Evolutionary conservation across 1,140 invertebrate species (phyloP).

Genomic region (Teleogryllus occipitalis): DNA sequence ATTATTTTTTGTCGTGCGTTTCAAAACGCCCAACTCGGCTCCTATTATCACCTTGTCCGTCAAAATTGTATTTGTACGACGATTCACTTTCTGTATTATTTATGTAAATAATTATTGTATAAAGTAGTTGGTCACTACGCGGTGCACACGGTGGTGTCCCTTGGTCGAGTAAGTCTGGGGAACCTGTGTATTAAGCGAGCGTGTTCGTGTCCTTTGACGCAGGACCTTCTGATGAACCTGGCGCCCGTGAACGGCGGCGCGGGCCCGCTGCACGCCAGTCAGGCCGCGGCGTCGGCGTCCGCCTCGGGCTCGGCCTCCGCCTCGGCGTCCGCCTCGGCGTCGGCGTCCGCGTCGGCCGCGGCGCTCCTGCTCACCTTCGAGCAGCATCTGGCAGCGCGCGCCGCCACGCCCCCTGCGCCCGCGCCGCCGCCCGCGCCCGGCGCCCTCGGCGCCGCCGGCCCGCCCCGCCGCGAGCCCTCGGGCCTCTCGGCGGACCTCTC

Average conservation of each 20-base stretch:
- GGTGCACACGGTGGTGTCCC: no score
- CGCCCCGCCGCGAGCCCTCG: slow-evolving; percentile 17
- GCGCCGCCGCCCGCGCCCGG: slow-evolving; percentile 22
- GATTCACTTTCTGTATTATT: no score
- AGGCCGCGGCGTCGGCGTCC: slow-evolving; percentile 30
- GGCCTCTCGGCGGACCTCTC: slow-evolving; percentile 20
- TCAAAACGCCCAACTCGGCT: no score
- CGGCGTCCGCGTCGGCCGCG: slow-evolving; percentile 38
- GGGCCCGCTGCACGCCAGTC: slow-evolving; percentile 37
- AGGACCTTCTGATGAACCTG: slow-evolving; percentile 52
- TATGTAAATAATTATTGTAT: no score
- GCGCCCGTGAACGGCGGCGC: slow-evolving; percentile 38
- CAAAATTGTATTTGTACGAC: no score
- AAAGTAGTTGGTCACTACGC: no score
- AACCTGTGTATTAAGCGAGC: no score
- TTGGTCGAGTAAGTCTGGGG: no score
- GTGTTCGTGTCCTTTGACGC: slow-evolving; percentile 3
- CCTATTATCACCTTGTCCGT: no score
- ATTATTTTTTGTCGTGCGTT: no score
- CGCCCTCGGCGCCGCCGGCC: slow-evolving; percentile 26
- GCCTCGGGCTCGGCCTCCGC: slow-evolving; percentile 35
- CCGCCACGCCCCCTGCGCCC: neutral
- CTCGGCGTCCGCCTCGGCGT: slow-evolving; percentile 31
- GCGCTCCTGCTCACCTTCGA: slow-evolving; percentile 41
- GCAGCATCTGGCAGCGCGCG: slow-evolving; percentile 43